Evolutionary conservation across 2,113 vertebrate species (phyloP), one percentile per base, ranked within the genome.

Genomic region (Trinectes maculatus): DNA sequence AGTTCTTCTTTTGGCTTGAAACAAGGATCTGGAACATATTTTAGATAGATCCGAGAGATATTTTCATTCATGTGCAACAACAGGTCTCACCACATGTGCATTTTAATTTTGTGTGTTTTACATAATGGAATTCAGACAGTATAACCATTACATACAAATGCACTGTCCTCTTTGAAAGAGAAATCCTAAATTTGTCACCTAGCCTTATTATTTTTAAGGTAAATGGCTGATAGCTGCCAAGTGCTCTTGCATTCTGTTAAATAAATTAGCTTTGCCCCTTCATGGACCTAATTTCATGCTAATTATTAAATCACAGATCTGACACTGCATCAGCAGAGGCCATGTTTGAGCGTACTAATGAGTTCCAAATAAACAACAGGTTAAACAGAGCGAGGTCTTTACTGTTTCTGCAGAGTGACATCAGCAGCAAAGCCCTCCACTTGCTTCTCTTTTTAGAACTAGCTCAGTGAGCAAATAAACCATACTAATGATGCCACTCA

Each of bases 391-490:
- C 66, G 64, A 43, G 34, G 71, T 48, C 65, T 69, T 64, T 57
- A 44, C 71, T 37, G 57, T 74, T 71, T 39, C 48, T 73, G 68
- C 54, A 34, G 34, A 46, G 70, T 82, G 82, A 84, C 79, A 57
- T 88, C 80, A 82, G 64, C 68, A 19, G 26, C 73, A 11, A 36
- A 61, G 73, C 47, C 52, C 64, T 18, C 31, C 56, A 7, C 18
- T 74, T 57, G 56, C 63, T 73, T 74, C 37, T 79, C 59, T 68
- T 76, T 57, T 77, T 37, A 68, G 56, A 79, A 85, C 71, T 61
- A 4, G 51, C 70, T 84, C 55, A 1, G 59, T 55, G 81, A 77
- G 80, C 74, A 90, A 89, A 89, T 89, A 90, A 92, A 90, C 79
- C 48, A 22, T 34, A 11, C 66, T 87, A 85, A 88, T 84, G 83